Percentiles rank a stretch among this genome's conserved stretches.
Conservation (phyloP, 2,797 vertebrate species). For the Pygocentrus nattereri region DNA sequence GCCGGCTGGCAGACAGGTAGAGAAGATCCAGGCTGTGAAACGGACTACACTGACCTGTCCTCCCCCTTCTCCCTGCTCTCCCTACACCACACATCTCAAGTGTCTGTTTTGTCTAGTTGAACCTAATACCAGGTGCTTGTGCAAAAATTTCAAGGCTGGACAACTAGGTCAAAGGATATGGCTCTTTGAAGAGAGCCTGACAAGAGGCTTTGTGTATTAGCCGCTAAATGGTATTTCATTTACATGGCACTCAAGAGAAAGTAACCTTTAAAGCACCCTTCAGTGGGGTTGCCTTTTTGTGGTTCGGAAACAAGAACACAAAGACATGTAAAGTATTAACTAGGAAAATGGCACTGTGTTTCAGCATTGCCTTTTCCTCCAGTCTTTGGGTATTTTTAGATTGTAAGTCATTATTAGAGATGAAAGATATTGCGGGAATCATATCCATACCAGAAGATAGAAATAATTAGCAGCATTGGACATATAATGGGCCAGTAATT, state of each 20-base stretch:
- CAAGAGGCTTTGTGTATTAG: conserved; percentile 83
- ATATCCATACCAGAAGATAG: too few relatives aligned
- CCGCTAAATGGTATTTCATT: conserved; percentile 78
- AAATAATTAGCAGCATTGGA: too few relatives aligned
- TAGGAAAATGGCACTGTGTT: neutral
- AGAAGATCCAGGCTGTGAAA: conserved; percentile 74
- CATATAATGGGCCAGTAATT: too few relatives aligned
- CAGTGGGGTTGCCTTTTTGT: conserved; percentile 58
- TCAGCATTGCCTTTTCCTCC: neutral
- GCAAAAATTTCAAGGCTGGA: conserved; percentile 82
- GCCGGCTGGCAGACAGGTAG: conserved; percentile 67
- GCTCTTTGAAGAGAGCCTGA: conserved; percentile 84
- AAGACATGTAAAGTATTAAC: neutral
- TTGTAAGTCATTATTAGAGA: too few relatives aligned
- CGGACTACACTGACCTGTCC: conserved; percentile 73
- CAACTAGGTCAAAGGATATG: conserved; percentile 87
- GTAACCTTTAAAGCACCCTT: conserved; percentile 77
- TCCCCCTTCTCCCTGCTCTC: conserved; percentile 76
- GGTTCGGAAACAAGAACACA: neutral
- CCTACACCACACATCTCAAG: conserved; percentile 76
- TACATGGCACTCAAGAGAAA: conserved; percentile 81
- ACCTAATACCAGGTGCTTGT: conserved; percentile 81
- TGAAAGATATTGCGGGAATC: too few relatives aligned
- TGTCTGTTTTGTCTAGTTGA: conserved; percentile 93
- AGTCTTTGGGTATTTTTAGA: neutral